Evolutionary conservation across 2,797 vertebrate genomes (phyloP).

Genomic region (Falco concolor): DNA sequence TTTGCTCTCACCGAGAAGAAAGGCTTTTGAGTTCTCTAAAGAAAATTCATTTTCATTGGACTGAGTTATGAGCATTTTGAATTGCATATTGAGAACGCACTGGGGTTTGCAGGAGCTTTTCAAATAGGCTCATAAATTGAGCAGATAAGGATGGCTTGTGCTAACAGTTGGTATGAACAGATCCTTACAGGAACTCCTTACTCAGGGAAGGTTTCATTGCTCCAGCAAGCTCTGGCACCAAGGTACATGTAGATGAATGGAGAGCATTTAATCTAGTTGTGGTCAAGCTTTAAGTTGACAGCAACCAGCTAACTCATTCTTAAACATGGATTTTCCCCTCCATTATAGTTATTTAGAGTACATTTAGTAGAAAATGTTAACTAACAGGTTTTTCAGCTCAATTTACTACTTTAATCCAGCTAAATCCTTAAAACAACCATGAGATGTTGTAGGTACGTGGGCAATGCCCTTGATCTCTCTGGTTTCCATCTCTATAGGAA

Average conservation of each 20-base stretch:
- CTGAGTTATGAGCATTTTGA: conserved; percentile 26
- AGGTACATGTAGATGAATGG: background rate
- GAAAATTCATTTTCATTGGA: background rate
- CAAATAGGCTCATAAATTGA: background rate
- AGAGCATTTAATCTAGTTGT: background rate
- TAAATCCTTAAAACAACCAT: background rate
- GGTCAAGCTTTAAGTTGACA: background rate
- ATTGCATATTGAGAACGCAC: background rate
- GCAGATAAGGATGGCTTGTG: background rate
- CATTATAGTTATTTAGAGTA: background rate
- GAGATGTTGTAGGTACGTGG: background rate
- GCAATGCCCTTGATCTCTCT: background rate
- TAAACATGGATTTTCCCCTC: background rate
- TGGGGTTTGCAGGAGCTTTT: background rate
- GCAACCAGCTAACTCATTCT: background rate
- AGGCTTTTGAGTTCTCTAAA: background rate
- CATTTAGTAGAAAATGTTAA: background rate
- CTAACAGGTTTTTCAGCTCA: background rate
- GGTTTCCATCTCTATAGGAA: background rate
- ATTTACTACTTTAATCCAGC: background rate
- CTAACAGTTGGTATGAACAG: background rate
- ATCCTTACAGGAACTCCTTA: background rate
- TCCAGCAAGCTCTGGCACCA: background rate
- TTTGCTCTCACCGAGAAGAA: background rate
- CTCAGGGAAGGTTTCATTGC: background rate